Evolutionary conservation across 2,797 vertebrate species (phyloP).

Genomic region (Cyclopterus lumpus): DNA sequence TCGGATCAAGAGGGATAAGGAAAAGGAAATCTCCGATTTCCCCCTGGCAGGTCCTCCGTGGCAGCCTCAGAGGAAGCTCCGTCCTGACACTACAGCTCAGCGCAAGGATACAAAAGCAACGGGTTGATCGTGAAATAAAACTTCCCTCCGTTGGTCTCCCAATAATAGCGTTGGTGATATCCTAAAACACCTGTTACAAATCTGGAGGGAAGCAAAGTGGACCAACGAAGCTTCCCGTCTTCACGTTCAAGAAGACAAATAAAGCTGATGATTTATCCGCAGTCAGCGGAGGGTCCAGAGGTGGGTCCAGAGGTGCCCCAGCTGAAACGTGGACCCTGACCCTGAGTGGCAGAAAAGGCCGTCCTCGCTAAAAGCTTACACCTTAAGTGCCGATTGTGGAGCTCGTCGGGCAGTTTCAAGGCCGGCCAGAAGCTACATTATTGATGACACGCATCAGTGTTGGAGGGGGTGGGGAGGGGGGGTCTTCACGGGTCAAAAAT

Average conservation of each 20-base stretch:
- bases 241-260: conserved; percentile 43
- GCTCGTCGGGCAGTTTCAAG: conserved; percentile 53
- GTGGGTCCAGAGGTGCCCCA: conserved; percentile 22
- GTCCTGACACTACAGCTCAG: background rate
- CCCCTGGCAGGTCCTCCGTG: conserved; percentile 16
- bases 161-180: conserved; percentile 34
- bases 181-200: conserved; percentile 63
- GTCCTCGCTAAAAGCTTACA: conserved; percentile 57
- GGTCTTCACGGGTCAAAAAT: conserved; percentile 53
- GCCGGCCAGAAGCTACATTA: conserved; percentile 74
- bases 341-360: conserved; percentile 18
- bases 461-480: background rate
- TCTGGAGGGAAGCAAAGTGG: conserved; percentile 16
- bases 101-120: conserved; percentile 6
- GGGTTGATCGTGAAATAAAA: conserved; percentile 39
- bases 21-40: conserved; percentile 37
- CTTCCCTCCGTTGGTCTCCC: conserved; percentile 12
- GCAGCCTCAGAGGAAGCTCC: background rate
- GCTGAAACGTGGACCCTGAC: conserved; percentile 19
- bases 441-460: conserved; percentile 70
- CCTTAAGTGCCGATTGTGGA: conserved; percentile 71
- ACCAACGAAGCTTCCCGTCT: conserved; percentile 9
- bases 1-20: conserved; percentile 4
- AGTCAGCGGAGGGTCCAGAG: conserved; percentile 32
- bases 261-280: conserved; percentile 35